phyloP scores from a whole-genome alignment of 2,888 invertebrate species.

The Pasiphila rectangulata region DNA sequence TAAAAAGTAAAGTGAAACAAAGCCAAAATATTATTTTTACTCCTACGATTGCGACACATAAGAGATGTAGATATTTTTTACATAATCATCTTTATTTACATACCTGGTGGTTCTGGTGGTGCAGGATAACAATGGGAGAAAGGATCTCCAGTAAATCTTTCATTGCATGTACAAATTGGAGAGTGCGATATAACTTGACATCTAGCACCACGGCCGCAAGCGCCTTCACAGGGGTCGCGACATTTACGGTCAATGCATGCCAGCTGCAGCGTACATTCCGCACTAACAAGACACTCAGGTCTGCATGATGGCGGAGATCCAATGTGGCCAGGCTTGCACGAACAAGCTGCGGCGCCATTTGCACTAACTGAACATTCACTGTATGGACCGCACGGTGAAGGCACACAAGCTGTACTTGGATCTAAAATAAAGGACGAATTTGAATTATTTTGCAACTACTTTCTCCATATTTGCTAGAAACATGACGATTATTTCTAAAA shows the following conservation, averaged over 20 bases:
- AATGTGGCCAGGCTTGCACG: constrained; percentile 85
- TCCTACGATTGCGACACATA: too few relatives aligned
- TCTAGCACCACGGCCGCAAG: constrained; percentile 86
- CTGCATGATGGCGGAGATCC: constrained; percentile 88
- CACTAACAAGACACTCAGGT: constrained; percentile 87
- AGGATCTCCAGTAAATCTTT: constrained; percentile 86
- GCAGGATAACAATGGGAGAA: constrained; percentile 83
- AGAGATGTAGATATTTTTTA: too few relatives aligned
- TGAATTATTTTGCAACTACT: too few relatives aligned
- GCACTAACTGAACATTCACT: constrained; percentile 81
- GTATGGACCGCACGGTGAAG: constrained; percentile 89
- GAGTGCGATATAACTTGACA: constrained; percentile 88
- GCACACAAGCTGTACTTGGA: constrained; percentile 80
- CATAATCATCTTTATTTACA: constrained; percentile 20
- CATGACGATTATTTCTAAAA: too few relatives aligned
- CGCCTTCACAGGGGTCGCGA: constrained; percentile 87
- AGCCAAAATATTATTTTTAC: too few relatives aligned
- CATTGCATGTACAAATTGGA: constrained; percentile 86
- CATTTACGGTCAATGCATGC: constrained; percentile 87
- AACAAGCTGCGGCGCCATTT: constrained; percentile 83
- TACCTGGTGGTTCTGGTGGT: too few relatives aligned
- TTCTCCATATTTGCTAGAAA: too few relatives aligned
- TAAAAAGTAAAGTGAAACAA: background rate
- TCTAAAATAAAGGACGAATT: constrained; percentile 27
- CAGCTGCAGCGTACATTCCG: constrained; percentile 84